Evolutionary conservation across 2,888 invertebrate genomes (phyloP), one percentile per base, ranked within the genome.

Genomic region (Pachliopta kotzebuea): DNA sequence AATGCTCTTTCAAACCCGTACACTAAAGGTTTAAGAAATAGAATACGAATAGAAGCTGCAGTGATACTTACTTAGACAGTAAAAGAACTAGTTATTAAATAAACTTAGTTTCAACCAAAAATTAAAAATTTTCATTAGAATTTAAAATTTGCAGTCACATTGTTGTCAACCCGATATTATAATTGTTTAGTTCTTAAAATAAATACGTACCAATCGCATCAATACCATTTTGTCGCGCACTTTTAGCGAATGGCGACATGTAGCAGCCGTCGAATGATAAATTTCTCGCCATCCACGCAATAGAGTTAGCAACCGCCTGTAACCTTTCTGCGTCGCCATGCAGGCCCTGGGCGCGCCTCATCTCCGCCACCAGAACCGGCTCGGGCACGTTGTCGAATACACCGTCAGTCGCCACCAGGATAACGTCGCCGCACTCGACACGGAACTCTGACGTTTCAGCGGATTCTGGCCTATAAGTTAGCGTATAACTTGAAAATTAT

Each of bases 371-470:
- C 77, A 99, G 94, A 82, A 98, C 93, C 71, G 96, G 95, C 77
- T 98, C 98, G 67, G 98, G 98, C 76, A 99, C 95, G 91, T 99
- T 99, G 92, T 99, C 99, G 91, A 99, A 99, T 63, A 99, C 97
- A 62, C 99, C 99, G 89, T 99, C 99, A 0, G 99, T 99, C 26
- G 98, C 99, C 62, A 99, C 94, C 50, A 99, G 93, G 77, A 99
- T 97, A 61, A 97, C 97, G 88, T 99, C 99, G 60, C 98, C 98
- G 79, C 98, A 96, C 85, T 97, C 95, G 60, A 97, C 97, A 3
- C 94, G 94, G 84, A 98, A 97, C 82, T 96, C 96, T 24, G 96
- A 94, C 52, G 96, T 96, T 70, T 97, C 96, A 23, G 98, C 98
- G 58, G 97, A 96, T 77, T 98, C 97, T 9, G 98, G 98, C 84